A percentile compares a stretch with the other conserved stretches of the same genome.
These are phyloP conservation scores for Odiellus spinosus DNA, from an alignment of 2,888 invertebrate species.

Conservation along the genomic window DNA sequence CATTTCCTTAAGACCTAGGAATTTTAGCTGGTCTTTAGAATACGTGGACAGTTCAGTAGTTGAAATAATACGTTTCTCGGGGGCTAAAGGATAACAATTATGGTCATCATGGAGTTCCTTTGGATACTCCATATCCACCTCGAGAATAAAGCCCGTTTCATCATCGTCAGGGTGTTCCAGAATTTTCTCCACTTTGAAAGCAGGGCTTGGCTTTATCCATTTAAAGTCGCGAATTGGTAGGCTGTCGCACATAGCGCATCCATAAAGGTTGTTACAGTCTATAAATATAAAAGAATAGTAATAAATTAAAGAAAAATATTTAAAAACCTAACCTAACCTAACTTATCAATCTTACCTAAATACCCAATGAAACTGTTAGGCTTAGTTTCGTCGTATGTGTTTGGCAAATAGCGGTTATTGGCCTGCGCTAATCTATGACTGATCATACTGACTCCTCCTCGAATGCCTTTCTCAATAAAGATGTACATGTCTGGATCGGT, in stretches of 20 bases:
- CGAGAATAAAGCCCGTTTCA: constrained; percentile 9
- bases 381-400: background rate
- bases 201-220: constrained; percentile 1
- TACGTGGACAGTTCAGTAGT: background rate
- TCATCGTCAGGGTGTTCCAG: too few species aligned
- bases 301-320: too few species aligned
- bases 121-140: constrained; percentile 13
- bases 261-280: constrained; percentile 7
- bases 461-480: constrained; percentile 11
- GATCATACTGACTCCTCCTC: constrained; percentile 12
- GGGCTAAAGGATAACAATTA: constrained; percentile 9
- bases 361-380: constrained; percentile 6
- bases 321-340: too few species aligned
- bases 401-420: constrained; percentile 13
- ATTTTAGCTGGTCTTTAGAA: background rate
- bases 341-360: background rate
- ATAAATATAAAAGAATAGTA: background rate
- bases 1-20: too few species aligned
- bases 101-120: constrained; percentile 6
- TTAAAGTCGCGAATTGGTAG: constrained; percentile 4
- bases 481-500: constrained; percentile 18
- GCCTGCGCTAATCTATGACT: constrained; percentile 15
- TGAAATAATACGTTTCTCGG: constrained; percentile 1
- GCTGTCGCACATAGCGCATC: constrained; percentile 1
- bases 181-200: too few species aligned